Evolutionary conservation across 64 coral and sea anemone species (phyloP).

Genomic region (Exaiptasia diaphana): DNA sequence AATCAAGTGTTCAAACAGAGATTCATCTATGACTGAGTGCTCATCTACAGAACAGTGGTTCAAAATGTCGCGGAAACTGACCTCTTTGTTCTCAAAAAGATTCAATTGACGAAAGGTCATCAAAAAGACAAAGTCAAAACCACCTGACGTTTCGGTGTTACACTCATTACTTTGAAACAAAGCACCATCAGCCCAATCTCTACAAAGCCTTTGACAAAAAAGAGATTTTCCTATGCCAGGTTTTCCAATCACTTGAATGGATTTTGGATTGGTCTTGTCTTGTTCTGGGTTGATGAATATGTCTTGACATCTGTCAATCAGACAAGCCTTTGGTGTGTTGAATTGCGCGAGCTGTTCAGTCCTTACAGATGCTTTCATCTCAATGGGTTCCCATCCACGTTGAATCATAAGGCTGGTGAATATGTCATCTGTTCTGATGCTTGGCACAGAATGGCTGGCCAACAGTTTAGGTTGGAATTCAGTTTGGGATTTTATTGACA

Average conservation of each 20-base stretch:
- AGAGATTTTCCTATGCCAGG: constrained; percentile 42
- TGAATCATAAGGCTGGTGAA: too few species aligned
- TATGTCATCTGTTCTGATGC: too few species aligned
- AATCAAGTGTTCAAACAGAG: not conserved
- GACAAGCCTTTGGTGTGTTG: too few species aligned
- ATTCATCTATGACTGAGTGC: not conserved
- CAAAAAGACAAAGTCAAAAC: constrained; percentile 25
- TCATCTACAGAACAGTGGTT: constrained; percentile 9
- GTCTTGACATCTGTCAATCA: too few species aligned
- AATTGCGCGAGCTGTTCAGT: too few species aligned
- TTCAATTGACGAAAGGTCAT: constrained; percentile 15
- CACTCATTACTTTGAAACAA: not conserved
- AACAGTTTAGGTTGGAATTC: too few species aligned
- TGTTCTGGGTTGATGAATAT: not conserved
- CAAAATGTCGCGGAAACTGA: not conserved
- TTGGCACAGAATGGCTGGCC: too few species aligned
- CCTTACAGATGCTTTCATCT: too few species aligned
- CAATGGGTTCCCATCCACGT: too few species aligned
- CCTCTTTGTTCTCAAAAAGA: not conserved
- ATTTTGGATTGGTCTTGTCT: not conserved
- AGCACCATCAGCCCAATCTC: constrained; percentile 20
- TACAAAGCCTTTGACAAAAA: constrained; percentile 16
- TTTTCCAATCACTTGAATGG: constrained; percentile 34
- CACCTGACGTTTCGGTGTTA: not conserved
- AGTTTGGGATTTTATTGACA: too few species aligned